These are phyloP conservation scores for Noctua comes DNA, from an alignment of 2,888 invertebrate species.

Conservation along the genomic window DNA sequence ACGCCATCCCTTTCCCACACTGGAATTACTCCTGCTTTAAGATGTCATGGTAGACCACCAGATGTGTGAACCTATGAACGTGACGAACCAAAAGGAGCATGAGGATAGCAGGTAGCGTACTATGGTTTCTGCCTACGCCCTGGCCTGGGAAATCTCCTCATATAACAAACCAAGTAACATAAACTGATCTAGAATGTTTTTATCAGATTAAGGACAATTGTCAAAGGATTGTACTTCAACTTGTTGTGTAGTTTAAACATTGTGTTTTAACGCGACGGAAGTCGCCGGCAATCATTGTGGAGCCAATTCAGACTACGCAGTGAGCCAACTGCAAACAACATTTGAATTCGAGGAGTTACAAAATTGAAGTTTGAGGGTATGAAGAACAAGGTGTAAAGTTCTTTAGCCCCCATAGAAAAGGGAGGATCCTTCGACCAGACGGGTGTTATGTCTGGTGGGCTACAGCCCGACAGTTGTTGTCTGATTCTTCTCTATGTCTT, in stretches of 20 bases:
- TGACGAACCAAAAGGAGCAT: background rate
- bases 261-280: slow-evolving; percentile 42
- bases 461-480: no score
- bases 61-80: no score
- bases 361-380: background rate
- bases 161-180: background rate
- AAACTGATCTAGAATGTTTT: background rate
- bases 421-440: no score
- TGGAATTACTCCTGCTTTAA: no score
- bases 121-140: background rate
- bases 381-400: no score
- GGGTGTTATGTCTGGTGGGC: no score
- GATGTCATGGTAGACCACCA: no score
- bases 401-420: no score
- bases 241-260: slow-evolving; percentile 14
- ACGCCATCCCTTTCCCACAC: no score
- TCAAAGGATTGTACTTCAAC: slow-evolving; percentile 12
- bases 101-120: background rate
- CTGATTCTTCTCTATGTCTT: no score
- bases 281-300: slow-evolving; percentile 42
- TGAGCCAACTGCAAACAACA: slow-evolving; percentile 22
- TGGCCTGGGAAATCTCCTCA: background rate
- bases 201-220: slow-evolving; percentile 11
- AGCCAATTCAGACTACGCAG: slow-evolving; percentile 23
- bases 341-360: background rate